phyloP scores from a whole-genome alignment of 92 coral and sea anemone species.

The Desmophyllum pertusum region DNA sequence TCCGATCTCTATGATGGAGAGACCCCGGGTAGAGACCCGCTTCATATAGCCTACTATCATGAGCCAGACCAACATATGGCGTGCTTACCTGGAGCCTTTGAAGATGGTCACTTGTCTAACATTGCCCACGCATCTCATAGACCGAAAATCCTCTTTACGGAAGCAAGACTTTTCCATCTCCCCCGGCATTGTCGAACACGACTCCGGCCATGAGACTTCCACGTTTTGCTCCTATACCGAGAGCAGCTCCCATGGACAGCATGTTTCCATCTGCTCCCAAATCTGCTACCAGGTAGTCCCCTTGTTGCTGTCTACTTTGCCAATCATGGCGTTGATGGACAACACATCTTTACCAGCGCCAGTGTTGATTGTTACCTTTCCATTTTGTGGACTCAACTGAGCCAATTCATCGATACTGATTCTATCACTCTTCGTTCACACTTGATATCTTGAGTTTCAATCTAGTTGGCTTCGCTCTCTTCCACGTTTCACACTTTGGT shows the following conservation, averaged over 20 bases:
- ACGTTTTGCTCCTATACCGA: slow-evolving; percentile 36
- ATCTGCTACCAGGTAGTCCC: slow-evolving; percentile 53
- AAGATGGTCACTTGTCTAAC: slow-evolving; percentile 57
- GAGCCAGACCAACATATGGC: too few species aligned
- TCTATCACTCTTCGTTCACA: slow-evolving; percentile 57
- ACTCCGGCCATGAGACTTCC: slow-evolving; percentile 49
- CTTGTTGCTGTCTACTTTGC: slow-evolving; percentile 24
- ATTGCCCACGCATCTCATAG: slow-evolving; percentile 50
- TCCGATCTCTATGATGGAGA: too few species aligned
- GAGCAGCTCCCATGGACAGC: slow-evolving; percentile 54
- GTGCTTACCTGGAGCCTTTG: slow-evolving; percentile 71
- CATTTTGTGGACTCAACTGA: slow-evolving; percentile 17
- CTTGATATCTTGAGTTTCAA: slow-evolving; percentile 4
- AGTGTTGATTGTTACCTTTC: slow-evolving; percentile 48
- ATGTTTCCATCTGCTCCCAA: slow-evolving; percentile 60
- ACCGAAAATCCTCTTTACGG: slow-evolving; percentile 30
- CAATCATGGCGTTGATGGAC: slow-evolving; percentile 43
- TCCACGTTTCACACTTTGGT: neutral
- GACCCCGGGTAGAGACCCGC: too few species aligned
- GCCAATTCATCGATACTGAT: slow-evolving; percentile 60
- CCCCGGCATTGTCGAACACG: slow-evolving; percentile 55
- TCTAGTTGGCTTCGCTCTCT: neutral
- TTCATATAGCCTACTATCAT: too few species aligned
- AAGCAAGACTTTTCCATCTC: slow-evolving; percentile 52
- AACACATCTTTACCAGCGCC: slow-evolving; percentile 60